Base-by-base conservation (phyloP, 2,113 vertebrate genomes). In the Pycnonotus jocosus region DNA sequence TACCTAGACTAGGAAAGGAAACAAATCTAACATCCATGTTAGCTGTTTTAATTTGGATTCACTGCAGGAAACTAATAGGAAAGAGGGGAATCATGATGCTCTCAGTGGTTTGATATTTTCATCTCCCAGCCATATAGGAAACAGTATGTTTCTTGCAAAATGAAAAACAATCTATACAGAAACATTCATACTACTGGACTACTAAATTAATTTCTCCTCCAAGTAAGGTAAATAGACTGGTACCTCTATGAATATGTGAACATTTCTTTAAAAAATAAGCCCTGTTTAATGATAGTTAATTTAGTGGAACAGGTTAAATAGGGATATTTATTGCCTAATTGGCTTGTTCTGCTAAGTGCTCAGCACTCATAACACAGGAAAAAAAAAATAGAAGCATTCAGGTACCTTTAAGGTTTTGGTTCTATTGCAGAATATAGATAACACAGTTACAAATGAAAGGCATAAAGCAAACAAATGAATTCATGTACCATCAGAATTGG, bases 391-490 rank as follows among this genome's bases (percentile, higher is more conserved):
- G 45, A 71, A 72, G 8, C 7, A 58, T 66, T 80, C 50, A 45
- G 61, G 45, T 57, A 70, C 27, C 54, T 86, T 84, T 70, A 45
- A 94, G 70, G 35, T 70, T 56, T 35, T 57, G 40, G 42, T 86
- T 93, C 81, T 45, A 45, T 30, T 21, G 23, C 14, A 68, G 91
- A 93, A 76, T 81, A 86, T 54, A 82, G 66, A 31, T 65, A 91
- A 40, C 54, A 50, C 56, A 72, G 53, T 83, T 94, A 81, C 60
- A 92, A 96, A 93, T 88, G 45, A 88, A 86, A 80, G 94, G n/a
- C 68, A 93, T 77, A 87, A 97, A 95, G 50, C 81, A 97, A 96
- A 90, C 77, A 96, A 97, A 97, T 94, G 24, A 95, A 95, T 97
- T 94, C 89, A 89, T 92, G 54, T 62, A 77, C 45, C 50, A 82